Base-by-base conservation (phyloP, 2,888 invertebrate genomes). In the Drymonia ruficornis region DNA sequence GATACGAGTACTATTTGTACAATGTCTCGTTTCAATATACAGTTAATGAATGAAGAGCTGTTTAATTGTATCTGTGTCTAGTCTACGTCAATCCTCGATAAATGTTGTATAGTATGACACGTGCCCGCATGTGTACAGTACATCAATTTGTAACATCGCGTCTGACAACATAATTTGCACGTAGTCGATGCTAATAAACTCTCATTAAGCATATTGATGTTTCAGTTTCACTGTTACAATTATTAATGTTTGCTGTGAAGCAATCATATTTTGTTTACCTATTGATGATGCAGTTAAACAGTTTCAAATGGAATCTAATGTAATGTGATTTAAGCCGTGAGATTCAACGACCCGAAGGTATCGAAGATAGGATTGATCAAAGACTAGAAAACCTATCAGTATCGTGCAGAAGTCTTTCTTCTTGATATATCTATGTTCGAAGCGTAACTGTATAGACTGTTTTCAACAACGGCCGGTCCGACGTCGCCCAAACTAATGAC, bases 151-250 rank as follows among this genome's bases (percentile, higher is more conserved):
- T 79, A 77, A 79, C 70, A 58, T 49, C 56, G 70, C 55, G 58
- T 54, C 63, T 55, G 57, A 55, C 67, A 73, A 76, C 75, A 76
- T 76, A 80, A 80, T 81, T 78, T 76, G 72, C 72, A 69, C 76
- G 70, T 67, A 72, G 68, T 67, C 73, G 53, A 68, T 61, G 72
- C 86, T 85, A 86, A 88, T 88, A 86, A 87, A 83, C 79, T 68
- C 81, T 86, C 84, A 85, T 87, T 87, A 84, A 81, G 80, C 81
- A 71, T 81, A 85, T 84, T 83, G 81, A 75, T 80, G 83, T 77
- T 76, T 76, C 78, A 80, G 77, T 80, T 79, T 75, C 81, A 72
- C 50, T 70, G 77, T 84, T 80, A 86, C 83, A 84, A 82, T 81
- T 79, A 78, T 77, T 80, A 71, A 46, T 80, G 70, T 83, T 84